Conservation (phyloP, 1,140 invertebrate species). For the Drosophila persimilis region DNA sequence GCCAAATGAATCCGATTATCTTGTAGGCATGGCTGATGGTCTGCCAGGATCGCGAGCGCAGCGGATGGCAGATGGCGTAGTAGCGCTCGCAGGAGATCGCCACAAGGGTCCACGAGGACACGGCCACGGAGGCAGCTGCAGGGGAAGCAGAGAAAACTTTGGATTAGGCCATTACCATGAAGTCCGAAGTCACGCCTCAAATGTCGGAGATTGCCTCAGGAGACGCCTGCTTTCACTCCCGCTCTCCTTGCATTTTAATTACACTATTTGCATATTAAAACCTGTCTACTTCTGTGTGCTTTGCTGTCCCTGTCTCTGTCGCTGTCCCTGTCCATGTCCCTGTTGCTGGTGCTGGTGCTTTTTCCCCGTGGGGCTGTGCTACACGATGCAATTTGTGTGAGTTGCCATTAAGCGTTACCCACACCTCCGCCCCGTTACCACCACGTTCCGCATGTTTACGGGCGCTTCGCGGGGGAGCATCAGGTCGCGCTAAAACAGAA, state of each 20-base stretch:
- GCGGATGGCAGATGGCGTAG: constrained; percentile 94
- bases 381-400: constrained; percentile 36
- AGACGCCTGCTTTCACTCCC: too few species aligned
- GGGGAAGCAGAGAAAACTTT: background rate
- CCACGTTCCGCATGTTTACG: background rate
- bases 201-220: background rate
- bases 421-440: background rate
- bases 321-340: too few species aligned
- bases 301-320: too few species aligned
- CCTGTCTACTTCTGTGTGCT: background rate
- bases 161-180: background rate
- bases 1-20: constrained; percentile 91
- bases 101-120: constrained; percentile 95
- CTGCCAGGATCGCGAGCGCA: constrained; percentile 94
- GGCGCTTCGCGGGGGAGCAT: background rate
- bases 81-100: constrained; percentile 95
- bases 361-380: background rate
- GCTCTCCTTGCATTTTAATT: constrained; percentile 41
- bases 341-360: too few species aligned
- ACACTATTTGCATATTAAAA: constrained; percentile 50
- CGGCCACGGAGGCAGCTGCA: constrained; percentile 92
- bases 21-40: constrained; percentile 95
- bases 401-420: constrained; percentile 45
- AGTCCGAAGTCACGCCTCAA: background rate
- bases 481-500: background rate